A percentile compares a stretch with the other conserved stretches of the same genome.
phyloP scores from a whole-genome alignment of 1,140 invertebrate genomes.

The Penaeus indicus region DNA sequence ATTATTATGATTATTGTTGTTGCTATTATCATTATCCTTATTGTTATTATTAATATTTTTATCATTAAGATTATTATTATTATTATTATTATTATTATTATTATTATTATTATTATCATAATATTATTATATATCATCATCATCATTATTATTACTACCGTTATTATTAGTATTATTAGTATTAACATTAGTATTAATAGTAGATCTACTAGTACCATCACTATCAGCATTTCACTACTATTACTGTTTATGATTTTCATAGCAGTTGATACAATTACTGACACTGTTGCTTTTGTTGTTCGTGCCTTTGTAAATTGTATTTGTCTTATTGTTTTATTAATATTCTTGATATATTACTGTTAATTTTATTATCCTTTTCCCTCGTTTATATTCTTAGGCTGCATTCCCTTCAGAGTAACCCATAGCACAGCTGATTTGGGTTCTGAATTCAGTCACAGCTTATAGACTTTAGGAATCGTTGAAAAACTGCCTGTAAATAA shows the following conservation, averaged over 20 bases:
- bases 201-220: background rate
- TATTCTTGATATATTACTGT: background rate
- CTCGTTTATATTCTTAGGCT: background rate
- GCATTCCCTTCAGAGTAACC: too few relatives aligned
- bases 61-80: too few relatives aligned
- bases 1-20: too few relatives aligned
- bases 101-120: too few relatives aligned
- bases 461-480: too few relatives aligned
- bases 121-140: background rate
- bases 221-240: conserved; percentile 5
- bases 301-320: background rate
- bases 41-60: too few relatives aligned
- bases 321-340: background rate
- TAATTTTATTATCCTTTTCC: background rate
- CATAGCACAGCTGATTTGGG: too few relatives aligned
- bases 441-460: too few relatives aligned
- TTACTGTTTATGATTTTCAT: background rate
- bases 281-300: background rate
- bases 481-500: too few relatives aligned
- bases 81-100: background rate
- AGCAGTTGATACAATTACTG: background rate
- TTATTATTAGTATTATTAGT: background rate
- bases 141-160: background rate
- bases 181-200: background rate
- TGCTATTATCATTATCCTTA: too few relatives aligned